Evolutionary conservation across 35 echinoderm and acorn worm species (phyloP).

Genomic region (Ophioderma brevispina): DNA sequence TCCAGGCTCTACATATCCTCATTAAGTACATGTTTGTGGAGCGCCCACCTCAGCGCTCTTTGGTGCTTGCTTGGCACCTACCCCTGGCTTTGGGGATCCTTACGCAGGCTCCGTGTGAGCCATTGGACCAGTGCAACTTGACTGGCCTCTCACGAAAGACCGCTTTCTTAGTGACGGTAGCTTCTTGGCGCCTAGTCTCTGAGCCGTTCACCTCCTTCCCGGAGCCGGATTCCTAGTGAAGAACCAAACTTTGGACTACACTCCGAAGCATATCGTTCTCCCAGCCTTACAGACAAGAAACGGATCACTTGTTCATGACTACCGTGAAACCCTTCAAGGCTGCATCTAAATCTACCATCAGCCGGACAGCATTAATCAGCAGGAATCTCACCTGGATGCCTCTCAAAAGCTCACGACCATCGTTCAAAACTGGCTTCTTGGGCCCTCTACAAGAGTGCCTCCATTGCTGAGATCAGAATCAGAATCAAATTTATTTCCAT

Average conservation of each 20-base stretch:
- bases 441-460: too few relatives aligned
- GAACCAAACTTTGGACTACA: not conserved
- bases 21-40: not conserved
- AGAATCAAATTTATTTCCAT: too few relatives aligned
- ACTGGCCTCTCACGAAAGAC: not conserved
- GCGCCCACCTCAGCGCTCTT: not conserved
- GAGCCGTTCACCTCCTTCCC: not conserved
- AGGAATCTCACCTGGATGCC: too few relatives aligned
- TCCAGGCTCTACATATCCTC: not conserved
- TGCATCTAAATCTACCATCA: too few relatives aligned
- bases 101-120: not conserved
- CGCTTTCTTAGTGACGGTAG: not conserved
- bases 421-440: too few relatives aligned
- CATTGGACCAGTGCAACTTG: not conserved
- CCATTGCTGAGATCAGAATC: too few relatives aligned
- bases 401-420: too few relatives aligned
- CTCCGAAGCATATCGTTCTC: not conserved
- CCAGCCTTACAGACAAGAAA: not conserved
- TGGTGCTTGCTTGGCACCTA: not conserved
- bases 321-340: too few relatives aligned
- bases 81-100: not conserved
- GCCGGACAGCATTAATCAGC: not conserved
- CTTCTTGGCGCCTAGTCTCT: not conserved
- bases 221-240: not conserved
- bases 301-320: not conserved